These are phyloP conservation scores for Euglossa dilemma DNA, from an alignment of 1,140 invertebrate species.

Conservation along the genomic window DNA sequence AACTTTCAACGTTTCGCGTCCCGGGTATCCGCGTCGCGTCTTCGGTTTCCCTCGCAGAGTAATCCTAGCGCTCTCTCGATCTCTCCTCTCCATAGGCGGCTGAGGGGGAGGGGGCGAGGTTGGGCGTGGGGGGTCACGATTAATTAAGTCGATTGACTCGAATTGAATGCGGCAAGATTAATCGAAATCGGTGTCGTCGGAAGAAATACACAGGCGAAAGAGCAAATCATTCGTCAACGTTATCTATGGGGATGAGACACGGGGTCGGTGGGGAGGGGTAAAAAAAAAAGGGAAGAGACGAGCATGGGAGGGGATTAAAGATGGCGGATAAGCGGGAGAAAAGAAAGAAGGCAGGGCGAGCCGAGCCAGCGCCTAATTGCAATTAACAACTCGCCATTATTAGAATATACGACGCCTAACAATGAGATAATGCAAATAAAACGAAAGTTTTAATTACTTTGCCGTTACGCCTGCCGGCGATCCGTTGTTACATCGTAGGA, in stretches of 20 bases:
- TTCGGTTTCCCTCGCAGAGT: neutral
- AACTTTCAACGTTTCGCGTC: neutral
- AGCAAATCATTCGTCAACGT: conserved; percentile 9
- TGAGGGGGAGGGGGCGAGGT: no score
- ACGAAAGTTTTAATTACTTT: conserved; percentile 83
- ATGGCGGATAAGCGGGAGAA: conserved; percentile 27
- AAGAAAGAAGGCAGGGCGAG: conserved; percentile 50
- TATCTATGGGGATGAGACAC: conserved; percentile 2
- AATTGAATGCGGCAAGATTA: conserved; percentile 10
- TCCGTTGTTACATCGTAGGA: conserved; percentile 77
- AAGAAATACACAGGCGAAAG: neutral
- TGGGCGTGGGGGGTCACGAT: neutral
- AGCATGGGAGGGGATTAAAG: conserved; percentile 24
- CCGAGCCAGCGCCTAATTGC: conserved; percentile 78
- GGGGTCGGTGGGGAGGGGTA: neutral
- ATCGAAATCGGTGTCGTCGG: conserved; percentile 6
- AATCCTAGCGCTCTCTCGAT: neutral
- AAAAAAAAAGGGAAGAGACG: neutral
- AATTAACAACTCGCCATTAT: conserved; percentile 82
- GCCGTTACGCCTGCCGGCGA: conserved; percentile 75
- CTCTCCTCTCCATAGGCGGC: neutral
- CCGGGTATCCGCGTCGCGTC: neutral
- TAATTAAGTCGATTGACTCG: conserved; percentile 22
- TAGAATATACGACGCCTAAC: conserved; percentile 81
- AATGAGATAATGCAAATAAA: conserved; percentile 83